These are phyloP conservation scores for Melopsittacus undulatus DNA, from an alignment of 2,797 vertebrate genomes.

Conservation along the genomic window DNA sequence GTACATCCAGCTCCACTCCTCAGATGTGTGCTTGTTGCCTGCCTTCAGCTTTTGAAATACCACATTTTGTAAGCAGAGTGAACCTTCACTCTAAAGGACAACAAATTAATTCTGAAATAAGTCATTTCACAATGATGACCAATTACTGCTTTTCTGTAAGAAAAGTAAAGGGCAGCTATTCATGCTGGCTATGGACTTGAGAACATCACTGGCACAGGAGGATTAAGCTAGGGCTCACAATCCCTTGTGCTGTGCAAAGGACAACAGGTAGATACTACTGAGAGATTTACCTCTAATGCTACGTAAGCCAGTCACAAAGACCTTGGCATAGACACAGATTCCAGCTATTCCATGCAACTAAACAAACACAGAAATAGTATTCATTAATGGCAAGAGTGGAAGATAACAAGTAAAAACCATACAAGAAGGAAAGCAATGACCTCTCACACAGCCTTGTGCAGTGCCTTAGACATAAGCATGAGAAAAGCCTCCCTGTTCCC, in stretches of 20 bases:
- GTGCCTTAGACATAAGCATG: background rate
- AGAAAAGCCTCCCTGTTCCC: background rate
- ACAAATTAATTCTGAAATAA: background rate
- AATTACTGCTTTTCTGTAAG: background rate
- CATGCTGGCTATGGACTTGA: background rate
- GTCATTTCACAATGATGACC: background rate
- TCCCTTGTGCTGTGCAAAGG: background rate
- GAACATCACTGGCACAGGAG: background rate
- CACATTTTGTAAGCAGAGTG: background rate
- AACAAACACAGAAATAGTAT: background rate
- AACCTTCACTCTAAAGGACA: background rate
- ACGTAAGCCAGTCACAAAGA: background rate
- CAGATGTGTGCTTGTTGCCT: accelerated
- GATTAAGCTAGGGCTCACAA: background rate
- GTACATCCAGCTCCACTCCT: background rate
- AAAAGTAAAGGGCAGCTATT: background rate
- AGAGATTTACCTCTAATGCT: background rate
- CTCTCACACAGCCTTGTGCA: background rate
- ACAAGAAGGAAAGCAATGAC: background rate
- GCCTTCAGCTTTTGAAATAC: background rate
- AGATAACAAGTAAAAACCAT: background rate
- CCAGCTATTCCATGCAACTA: background rate
- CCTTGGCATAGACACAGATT: background rate
- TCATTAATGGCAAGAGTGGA: background rate
- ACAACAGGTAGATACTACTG: background rate